Evolutionary conservation across 2,888 invertebrate genomes (phyloP), one percentile per base, ranked within the genome.

Genomic region (Drosophila tripunctata): DNA sequence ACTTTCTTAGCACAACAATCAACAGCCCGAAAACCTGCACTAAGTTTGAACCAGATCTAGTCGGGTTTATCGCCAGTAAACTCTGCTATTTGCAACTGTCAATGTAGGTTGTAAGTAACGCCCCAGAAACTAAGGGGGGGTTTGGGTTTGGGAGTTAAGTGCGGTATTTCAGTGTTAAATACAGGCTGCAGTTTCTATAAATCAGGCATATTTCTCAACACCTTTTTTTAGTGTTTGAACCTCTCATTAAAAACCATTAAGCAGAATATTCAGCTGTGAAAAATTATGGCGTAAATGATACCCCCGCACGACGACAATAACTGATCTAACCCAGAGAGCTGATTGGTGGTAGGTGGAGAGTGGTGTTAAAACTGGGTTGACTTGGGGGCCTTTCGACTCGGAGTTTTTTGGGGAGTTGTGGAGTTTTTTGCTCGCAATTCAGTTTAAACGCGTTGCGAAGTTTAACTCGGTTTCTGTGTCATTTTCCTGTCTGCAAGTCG

Each of bases 231-330:
- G 52, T 38, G 44, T 66, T 73, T 73, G 73, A 80, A 78, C 87
- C 81, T 55, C 87, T 82, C 87, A 82, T 82, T 82, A 82, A 82
- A 82, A 82, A 81, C 87, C 87, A 82, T 82, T 82, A 84, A 81
- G 82, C 60, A 67, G 78, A 82, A 82, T 87, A 78, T 84, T 84
- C 82, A 75, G 44, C 87, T 75, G 66, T 81, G 72, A 67, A 87
- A 78, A 84, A 87, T 87, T 84, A 82, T 82, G 81, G 81, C 75
- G 81, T 87, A 87, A 82, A 82, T 87, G 81, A 82, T 82, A 87
- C 85, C 84, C 63, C 63, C 52, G 48, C 55, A 61, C 63, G 64
- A 61, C 63, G 64, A 67, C 75, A 85, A 78, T 69, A 67, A 75
- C 69, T 62, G 82, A 72, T 43, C 58, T 35, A 15, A 27, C 14